Evolutionary conservation across 2,888 invertebrate species (phyloP).

Genomic region (Blomia tropicalis): DNA sequence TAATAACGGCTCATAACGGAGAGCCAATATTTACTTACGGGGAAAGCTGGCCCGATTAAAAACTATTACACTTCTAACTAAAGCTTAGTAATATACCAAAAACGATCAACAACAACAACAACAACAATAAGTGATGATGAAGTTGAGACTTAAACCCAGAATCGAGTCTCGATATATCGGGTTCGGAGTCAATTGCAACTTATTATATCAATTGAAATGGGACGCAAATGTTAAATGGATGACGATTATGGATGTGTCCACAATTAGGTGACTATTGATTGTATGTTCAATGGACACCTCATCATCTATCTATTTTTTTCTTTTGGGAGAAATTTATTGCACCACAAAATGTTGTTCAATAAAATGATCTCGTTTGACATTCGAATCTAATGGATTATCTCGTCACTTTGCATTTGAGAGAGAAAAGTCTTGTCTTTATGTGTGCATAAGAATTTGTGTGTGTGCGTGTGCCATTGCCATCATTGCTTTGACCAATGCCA

Average conservation of each 20-base stretch:
- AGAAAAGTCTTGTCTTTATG: no score
- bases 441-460: no score
- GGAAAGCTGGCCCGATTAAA: neutral
- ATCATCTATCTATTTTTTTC: no score
- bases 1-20: conserved; percentile 6
- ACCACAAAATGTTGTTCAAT: neutral
- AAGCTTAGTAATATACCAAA: neutral
- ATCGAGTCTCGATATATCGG: neutral
- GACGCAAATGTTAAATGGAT: no score
- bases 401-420: no score
- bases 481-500: neutral
- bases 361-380: no score
- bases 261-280: no score
- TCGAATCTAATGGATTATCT: neutral
- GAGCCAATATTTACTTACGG: conserved; percentile 11
- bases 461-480: no score
- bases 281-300: no score
- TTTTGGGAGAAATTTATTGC: no score
- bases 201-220: neutral
- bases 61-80: neutral
- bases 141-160: neutral
- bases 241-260: neutral
- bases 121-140: neutral
- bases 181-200: neutral
- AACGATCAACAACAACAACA: no score